phyloP scores from a whole-genome alignment of 2,113 vertebrate genomes.

The Oryzias celebensis region DNA sequence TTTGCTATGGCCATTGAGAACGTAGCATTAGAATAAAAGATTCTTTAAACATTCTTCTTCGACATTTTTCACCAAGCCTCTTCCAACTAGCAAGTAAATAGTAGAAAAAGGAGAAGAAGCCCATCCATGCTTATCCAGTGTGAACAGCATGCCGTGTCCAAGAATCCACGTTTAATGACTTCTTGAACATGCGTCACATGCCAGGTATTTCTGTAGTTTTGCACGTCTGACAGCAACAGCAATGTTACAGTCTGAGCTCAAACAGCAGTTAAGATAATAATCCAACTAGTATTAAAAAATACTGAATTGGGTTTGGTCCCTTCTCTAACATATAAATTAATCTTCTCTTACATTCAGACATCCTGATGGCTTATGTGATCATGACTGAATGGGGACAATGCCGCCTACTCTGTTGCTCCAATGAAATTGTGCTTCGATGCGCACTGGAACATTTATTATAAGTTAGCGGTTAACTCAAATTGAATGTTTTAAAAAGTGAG shows the following conservation, averaged over 20 bases:
- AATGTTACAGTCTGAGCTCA: constrained; percentile 46
- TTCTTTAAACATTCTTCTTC: too few relatives aligned
- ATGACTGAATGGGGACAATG: constrained; percentile 56
- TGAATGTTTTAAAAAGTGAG: constrained; percentile 8
- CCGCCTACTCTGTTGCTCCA: constrained; percentile 11
- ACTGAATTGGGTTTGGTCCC: constrained; percentile 50
- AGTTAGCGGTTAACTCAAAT: constrained; percentile 3
- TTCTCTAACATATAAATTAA: constrained; percentile 65
- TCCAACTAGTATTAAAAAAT: constrained; percentile 78
- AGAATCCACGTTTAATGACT: too few relatives aligned
- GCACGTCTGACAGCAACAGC: constrained; percentile 48
- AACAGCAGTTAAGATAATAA: constrained; percentile 70
- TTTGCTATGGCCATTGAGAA: too few relatives aligned
- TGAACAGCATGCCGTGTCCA: too few relatives aligned
- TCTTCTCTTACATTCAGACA: constrained; percentile 57
- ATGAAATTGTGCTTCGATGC: constrained; percentile 12
- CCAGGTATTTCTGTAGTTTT: not conserved
- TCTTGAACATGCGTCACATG: too few relatives aligned
- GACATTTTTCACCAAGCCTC: too few relatives aligned
- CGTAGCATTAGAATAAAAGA: too few relatives aligned
- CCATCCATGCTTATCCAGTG: too few relatives aligned
- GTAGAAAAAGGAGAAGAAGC: constrained; percentile 33
- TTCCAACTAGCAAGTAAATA: constrained; percentile 10
- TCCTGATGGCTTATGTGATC: constrained; percentile 61
- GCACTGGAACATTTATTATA: constrained; percentile 31